phyloP scores from a whole-genome alignment of 1,140 invertebrate species.

The Sarcophaga peregrina region DNA sequence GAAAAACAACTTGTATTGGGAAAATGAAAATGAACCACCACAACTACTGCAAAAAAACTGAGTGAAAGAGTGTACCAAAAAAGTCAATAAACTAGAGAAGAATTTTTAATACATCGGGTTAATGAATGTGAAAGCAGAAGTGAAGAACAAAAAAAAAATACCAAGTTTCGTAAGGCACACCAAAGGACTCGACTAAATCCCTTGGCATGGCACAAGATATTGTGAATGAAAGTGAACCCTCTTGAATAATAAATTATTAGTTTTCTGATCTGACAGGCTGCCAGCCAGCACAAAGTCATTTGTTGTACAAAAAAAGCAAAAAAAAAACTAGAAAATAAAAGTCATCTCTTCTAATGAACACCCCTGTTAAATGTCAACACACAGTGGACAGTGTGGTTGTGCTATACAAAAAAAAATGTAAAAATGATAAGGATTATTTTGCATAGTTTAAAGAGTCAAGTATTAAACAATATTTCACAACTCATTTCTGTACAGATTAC shows the following conservation, averaged over 20 bases:
- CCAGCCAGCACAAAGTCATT: too few relatives aligned
- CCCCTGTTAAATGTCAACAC: too few relatives aligned
- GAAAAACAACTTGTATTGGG: neutral
- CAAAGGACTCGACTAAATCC: neutral
- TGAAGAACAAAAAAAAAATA: neutral
- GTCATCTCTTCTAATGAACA: neutral
- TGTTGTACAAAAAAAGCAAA: too few relatives aligned
- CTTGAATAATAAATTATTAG: conserved; percentile 36
- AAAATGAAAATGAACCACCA: neutral
- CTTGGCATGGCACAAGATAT: neutral
- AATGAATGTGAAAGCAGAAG: neutral
- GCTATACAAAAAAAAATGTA: neutral
- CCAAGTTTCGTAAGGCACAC: neutral
- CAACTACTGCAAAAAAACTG: neutral
- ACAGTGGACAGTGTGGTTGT: neutral
- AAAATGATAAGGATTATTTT: neutral
- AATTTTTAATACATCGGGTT: neutral
- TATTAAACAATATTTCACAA: neutral
- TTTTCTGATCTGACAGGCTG: conserved; percentile 30
- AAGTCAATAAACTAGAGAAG: neutral
- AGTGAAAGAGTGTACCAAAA: neutral
- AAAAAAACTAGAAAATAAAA: neutral
- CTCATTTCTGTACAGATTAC: too few relatives aligned
- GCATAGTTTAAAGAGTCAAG: neutral
- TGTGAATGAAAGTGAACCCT: neutral